Conservation (phyloP, 2,888 invertebrate species). For the Bombylius major region DNA sequence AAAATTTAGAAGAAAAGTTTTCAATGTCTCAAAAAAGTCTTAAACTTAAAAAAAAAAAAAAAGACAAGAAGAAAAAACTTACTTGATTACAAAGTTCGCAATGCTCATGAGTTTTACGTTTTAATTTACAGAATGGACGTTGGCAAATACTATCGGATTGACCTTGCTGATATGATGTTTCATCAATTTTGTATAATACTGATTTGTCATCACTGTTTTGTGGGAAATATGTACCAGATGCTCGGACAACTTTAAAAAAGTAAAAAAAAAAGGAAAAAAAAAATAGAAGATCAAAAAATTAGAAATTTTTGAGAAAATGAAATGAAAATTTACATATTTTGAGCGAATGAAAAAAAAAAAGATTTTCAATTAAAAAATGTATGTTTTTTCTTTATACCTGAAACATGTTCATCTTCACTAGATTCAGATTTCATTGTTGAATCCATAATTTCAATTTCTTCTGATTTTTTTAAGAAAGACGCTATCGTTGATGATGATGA, state of each 20-base stretch:
- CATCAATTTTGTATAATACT: background rate
- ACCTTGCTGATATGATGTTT: background rate
- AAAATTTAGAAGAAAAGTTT: background rate
- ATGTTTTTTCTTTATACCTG: constrained; percentile 12
- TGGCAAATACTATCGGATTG: constrained; percentile 39
- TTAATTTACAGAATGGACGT: constrained; percentile 67
- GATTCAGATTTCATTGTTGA: constrained; percentile 4
- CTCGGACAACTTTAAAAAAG: constrained; percentile 27
- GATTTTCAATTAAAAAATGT: background rate
- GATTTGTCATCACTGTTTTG: constrained; percentile 21
- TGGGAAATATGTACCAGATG: constrained; percentile 34
- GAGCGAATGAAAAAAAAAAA: too few species aligned
- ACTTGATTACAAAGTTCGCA: constrained; percentile 65
- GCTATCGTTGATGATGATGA: background rate
- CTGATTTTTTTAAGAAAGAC: background rate
- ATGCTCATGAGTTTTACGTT: constrained; percentile 64
- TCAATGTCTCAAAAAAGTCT: too few species aligned
- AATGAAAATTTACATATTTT: too few species aligned
- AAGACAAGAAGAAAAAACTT: background rate
- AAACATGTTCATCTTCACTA: constrained; percentile 22
- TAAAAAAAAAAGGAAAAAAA: constrained; percentile 1
- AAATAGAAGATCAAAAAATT: background rate
- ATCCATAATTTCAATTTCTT: background rate
- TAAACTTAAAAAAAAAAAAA: background rate
- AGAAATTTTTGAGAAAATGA: background rate